Evolutionary conservation across 2,797 vertebrate genomes (phyloP), one percentile per base, ranked within the genome.

Genomic region (Myiotriccus ornatus): DNA sequence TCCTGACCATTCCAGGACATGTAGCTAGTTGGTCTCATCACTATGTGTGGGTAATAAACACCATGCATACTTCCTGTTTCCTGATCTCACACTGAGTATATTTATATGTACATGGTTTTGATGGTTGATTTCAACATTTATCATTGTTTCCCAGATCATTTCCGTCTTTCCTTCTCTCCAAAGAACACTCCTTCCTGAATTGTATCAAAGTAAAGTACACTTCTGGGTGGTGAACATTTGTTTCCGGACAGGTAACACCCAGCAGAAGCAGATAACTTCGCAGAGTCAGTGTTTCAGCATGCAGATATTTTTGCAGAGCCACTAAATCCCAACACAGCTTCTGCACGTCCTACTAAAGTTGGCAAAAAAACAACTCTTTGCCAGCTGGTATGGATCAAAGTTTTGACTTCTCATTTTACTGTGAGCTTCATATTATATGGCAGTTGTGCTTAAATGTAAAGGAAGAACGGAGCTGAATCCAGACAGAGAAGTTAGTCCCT

Each of bases 1-100:
- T 74, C 41, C 70, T 94, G 88, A 70, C n/a, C 52, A 69, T 53
- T 82, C 47, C 53, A 76, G 83, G 63, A 86, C 90, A 35, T 69
- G 57, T 25, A 91, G 32, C 35, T 83, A 90, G 57, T 50, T 92
- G 74, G 41, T 78, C 44, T 93, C 60, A 64, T 44, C 79, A 52
- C 59, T 82, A 7, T 68, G 34, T 70, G 44, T 1, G 34, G 56
- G 44, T 57, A 94, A 93, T 93, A 90, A 94, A 94, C 78, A 90
- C 60, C 23, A 49, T 22, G 67, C 90, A 93, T 86, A 83, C 94
- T 95, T 95, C 93, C 96, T 95, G 78, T 95, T 96, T 96, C 84
- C 94, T 92, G 88, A 96, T 90, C 67, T 90, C 92, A 76, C 74
- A 77, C 44, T 25, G 84, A 79, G 71, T 91, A 24, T 95, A 93